Evolutionary conservation across 2,113 vertebrate species (phyloP).

Genomic region (Connochaetes taurinus): DNA sequence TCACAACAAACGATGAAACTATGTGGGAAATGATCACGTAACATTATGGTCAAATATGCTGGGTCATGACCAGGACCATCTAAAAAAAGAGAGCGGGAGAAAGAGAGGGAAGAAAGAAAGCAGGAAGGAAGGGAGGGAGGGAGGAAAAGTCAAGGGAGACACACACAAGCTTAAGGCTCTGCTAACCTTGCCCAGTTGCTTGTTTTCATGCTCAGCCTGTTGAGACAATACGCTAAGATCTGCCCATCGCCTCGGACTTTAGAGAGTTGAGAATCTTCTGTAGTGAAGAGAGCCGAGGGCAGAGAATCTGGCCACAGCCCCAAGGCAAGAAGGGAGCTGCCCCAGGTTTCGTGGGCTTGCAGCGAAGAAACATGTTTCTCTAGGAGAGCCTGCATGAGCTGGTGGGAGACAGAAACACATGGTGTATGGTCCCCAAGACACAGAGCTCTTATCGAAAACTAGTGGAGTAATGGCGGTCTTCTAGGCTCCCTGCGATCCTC

Average conservation of each 20-base stretch:
- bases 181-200: conserved; percentile 82
- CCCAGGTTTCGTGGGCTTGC: conserved; percentile 81
- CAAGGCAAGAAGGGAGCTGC: conserved; percentile 84
- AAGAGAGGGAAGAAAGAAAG: background rate
- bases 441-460: background rate
- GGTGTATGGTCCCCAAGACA: background rate
- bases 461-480: background rate
- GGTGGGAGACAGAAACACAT: conserved; percentile 32
- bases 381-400: conserved; percentile 87
- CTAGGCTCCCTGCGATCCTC: background rate
- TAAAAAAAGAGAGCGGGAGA: background rate
- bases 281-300: conserved; percentile 86
- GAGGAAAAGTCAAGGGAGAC: background rate
- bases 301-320: conserved; percentile 94
- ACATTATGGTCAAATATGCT: background rate
- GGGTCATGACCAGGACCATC: background rate
- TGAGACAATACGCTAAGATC: conserved; percentile 90
- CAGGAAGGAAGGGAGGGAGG: background rate
- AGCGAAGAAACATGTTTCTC: conserved; percentile 84
- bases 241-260: conserved; percentile 89
- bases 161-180: background rate
- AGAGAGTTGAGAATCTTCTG: conserved; percentile 92
- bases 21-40: background rate
- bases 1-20: background rate
- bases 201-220: conserved; percentile 86